Evolutionary conservation across 1,140 invertebrate species (phyloP).

Genomic region (Neotoxoptera formosana): DNA sequence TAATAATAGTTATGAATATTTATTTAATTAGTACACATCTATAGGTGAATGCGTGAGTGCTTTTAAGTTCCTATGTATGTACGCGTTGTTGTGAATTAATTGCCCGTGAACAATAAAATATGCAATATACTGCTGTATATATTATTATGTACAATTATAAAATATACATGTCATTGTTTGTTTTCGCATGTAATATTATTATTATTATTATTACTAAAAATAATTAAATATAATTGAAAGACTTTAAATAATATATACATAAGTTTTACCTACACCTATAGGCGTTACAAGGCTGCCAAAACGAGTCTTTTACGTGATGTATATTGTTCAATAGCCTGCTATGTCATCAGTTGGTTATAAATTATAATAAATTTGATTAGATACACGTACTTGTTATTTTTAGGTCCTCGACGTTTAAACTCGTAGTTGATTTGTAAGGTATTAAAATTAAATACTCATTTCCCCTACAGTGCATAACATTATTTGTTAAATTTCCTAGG

Average conservation of each 20-base stretch:
- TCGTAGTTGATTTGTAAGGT: not conserved
- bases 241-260: not conserved
- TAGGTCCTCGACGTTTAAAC: not conserved
- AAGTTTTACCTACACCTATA: not conserved
- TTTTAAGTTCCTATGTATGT: not conserved
- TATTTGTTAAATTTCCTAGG: not conserved
- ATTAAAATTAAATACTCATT: not conserved
- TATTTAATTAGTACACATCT: not conserved
- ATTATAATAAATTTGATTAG: not conserved
- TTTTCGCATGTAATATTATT: not conserved
- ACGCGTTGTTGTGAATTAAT: not conserved
- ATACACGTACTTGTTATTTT: not conserved
- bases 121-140: not conserved
- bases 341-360: not conserved
- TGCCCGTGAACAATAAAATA: not conserved
- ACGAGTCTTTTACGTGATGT: not conserved
- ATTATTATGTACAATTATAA: not conserved
- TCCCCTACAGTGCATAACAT: no score
- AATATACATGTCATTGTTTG: not conserved
- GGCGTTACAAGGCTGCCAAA: not conserved
- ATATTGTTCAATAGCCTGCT: not conserved
- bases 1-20: slow-evolving; percentile 1
- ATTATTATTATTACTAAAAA: not conserved
- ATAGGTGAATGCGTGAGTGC: not conserved
- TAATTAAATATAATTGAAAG: not conserved